Conservation (phyloP, 2,797 vertebrate genomes). For the Sebastes diaconus region DNA sequence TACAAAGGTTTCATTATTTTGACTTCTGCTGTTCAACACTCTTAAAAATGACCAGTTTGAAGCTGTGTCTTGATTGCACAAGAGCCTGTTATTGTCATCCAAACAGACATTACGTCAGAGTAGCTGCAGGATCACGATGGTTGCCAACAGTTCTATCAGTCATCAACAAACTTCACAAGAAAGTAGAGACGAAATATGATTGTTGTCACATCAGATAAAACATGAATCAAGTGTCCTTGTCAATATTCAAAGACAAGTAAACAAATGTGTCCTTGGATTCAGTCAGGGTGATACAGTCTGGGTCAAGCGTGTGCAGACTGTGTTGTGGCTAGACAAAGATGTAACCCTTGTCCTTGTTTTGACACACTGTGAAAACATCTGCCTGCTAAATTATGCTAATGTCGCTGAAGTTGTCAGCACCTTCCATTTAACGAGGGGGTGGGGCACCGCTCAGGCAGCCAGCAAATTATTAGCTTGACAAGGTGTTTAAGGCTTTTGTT, state of each 20-base stretch:
- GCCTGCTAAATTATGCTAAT: slow-evolving; percentile 79
- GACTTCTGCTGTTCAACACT: neutral
- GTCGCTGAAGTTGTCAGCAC: slow-evolving; percentile 74
- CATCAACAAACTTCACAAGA: neutral
- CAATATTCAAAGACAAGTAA: slow-evolving; percentile 22
- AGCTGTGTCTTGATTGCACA: neutral
- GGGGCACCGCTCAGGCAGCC: slow-evolving; percentile 49
- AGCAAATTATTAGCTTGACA: slow-evolving; percentile 75
- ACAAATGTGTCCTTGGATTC: slow-evolving; percentile 61
- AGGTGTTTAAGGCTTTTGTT: slow-evolving; percentile 79
- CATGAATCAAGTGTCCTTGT: slow-evolving; percentile 28
- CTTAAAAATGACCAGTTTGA: neutral
- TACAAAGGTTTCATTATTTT: neutral
- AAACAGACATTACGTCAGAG: neutral
- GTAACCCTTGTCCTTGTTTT: slow-evolving; percentile 67
- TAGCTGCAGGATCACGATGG: neutral
- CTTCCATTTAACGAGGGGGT: slow-evolving; percentile 63
- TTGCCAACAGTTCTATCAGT: neutral
- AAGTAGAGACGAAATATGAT: neutral
- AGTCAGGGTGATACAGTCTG: slow-evolving; percentile 21
- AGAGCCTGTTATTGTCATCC: neutral
- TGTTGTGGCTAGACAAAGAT: slow-evolving; percentile 40
- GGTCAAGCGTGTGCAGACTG: slow-evolving; percentile 33
- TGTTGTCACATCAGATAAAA: neutral
- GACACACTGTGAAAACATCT: slow-evolving; percentile 73